Evolutionary conservation across 2,113 vertebrate genomes (phyloP), one percentile per base, ranked within the genome.

Genomic region (Typhlomys cinereus): DNA sequence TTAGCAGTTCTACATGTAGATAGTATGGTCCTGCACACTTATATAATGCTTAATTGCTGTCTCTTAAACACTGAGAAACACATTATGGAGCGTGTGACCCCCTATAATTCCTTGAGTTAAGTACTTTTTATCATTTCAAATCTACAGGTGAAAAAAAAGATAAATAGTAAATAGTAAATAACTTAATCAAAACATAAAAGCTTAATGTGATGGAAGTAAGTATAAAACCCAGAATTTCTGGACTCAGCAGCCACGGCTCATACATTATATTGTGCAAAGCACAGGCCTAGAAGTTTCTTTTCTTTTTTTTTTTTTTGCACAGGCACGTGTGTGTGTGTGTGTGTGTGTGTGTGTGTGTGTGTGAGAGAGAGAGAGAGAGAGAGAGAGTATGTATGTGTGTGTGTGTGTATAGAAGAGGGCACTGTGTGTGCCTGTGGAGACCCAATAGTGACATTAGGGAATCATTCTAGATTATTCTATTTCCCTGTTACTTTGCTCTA

Each of bases 131-230:
- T 48, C 83, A 54, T 48, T 59, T 64, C 69, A 50, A 66, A 44
- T 73, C 57, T 39, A 66, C 36, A 59, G 34, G 71, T 93, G 82
- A 85, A 27, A 88, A 83, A 70, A 95, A 34, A 0, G 39, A 75
- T 66, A 44, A 75, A 76, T n/a, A n/a, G n/a, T n/a, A 92, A 93
- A 62, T 84, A 93, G 83, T 52, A 50, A 74, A 59, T 79, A 83
- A 92, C 79, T 94, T 78, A 92, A 88, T 93, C 57, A 75, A 90
- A 92, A 70, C 70, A 80, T 74, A 76, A 80, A 84, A 92, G 41
- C n/a, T 13, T n/a, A n/a, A n/a, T n/a, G 64, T 73, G 44, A 75
- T 36, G 88, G 61, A 54, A 34, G 52, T 39, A 48, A 67, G 81
- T 12, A 17, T 84, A 61, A 50, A 75, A 71, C 36, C 62, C 57